Evolutionary conservation across 35 echinoderm and acorn worm species (phyloP), one percentile per base, ranked within the genome.

Genomic region (Eucidaris tribuloides): DNA sequence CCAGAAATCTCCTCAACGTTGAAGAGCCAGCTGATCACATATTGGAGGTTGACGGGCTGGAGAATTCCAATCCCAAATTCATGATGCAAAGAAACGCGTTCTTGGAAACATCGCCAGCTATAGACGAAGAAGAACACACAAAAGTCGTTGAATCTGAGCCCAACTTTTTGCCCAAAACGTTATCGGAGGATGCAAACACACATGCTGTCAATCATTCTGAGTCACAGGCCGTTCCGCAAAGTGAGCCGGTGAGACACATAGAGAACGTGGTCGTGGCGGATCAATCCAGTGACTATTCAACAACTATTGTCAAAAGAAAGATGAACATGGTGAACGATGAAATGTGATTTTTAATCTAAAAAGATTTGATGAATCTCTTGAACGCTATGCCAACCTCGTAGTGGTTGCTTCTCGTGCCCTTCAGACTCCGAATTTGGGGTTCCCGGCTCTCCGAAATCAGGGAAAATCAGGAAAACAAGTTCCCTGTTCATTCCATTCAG

Each of bases 261-360:
- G n/a, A n/a, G n/a, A n/a, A n/a, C n/a, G n/a, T n/a, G n/a, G n/a
- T n/a, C n/a, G n/a, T n/a, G n/a, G 68, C 38, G 37, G 37, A 74
- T 40, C 34, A 74, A 36, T 5, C 40, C 11, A 40, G 25, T 38
- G 28, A 38, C 3, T 74, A 74, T 40, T 42, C 68, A 11, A 23
- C 68, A n/a, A 74, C 68, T 5, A 40, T 74, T 17, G 41, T 43
- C 0, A 42, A 74, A 25, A 13, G 68, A 14, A 74, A 74, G 44
- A 74, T 74, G 25, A 33, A 74, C 40, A 3, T 74, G 2, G 68
- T 74, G 28, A 74, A 74, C 18, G 68, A 74, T 43, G 68, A 74
- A 19, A 74, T 74, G 68, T 74, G 37, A 34, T 14, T 7, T 34
- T 64, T 64, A 2, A 64, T 14, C 28, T 14, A 2, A 6, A 32